Base-by-base conservation (phyloP, 2,113 vertebrate genomes). In the Pseudorhombus dupliciocellatus region DNA sequence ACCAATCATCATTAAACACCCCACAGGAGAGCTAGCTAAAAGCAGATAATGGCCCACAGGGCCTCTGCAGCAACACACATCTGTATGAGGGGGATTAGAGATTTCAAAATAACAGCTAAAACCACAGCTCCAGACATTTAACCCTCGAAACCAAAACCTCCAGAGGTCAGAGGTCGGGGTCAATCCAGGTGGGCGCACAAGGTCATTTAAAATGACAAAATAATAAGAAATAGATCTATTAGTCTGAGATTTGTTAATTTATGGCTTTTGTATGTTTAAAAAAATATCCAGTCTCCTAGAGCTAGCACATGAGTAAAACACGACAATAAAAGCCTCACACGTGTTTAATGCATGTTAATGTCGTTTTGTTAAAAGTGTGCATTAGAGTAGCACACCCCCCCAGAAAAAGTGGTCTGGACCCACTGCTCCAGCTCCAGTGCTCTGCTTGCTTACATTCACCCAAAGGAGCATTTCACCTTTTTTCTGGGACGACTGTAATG, bases 401-500 rank as follows among this genome's bases (percentile, higher is more conserved):
- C 2, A 34, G 30, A 11, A 34, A 34, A 34, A 37, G 34, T 37
- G 34, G 34, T 37, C 34, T 37, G 34, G 34, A 37, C 10, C 34
- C 9, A 11, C 34, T 18, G 42, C 15, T 18, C 16, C 18, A 44
- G 14, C 42, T 44, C 42, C 20, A 48, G 7, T n/a, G 18, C 46
- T 20, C n/a, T n/a, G n/a, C n/a, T n/a, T n/a, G n/a, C n/a, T n/a
- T n/a, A n/a, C n/a, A n/a, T n/a, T n/a, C n/a, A n/a, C n/a, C n/a
- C n/a, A 40, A 66, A 52, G 61, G 34, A 69, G 59, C 63, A 66
- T 63, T 65, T 80, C 52, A 50, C 61, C 55, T 79, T 77, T 79
- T 85, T 74, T 62, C 67, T 34, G 54, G 56, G 61, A 77, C 69
- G 69, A 40, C 28, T 54, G 75, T 83, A 80, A 84, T 75, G 75